Evolutionary conservation across 92 coral and sea anemone genomes (phyloP), one percentile per base, ranked within the genome.

Genomic region (Scolanthus callimorphus): DNA sequence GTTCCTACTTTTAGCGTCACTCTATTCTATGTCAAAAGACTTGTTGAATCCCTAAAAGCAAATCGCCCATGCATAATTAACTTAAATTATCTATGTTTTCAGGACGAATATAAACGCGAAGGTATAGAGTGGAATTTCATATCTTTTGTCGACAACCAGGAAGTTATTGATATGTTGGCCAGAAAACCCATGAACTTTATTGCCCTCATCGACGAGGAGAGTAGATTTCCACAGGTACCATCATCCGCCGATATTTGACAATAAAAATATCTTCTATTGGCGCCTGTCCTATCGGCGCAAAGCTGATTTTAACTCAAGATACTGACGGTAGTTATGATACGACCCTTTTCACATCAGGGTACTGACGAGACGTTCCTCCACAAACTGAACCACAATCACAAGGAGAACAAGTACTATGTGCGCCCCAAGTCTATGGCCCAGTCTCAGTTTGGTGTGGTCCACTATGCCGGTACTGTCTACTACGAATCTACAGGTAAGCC

Each of bases 131-230:
- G 97, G 97, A 90, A 62, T 49, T 83, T 81, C 49, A 82, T 91
- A 27, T 84, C 85, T 12, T 91, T 87, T 44, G 64, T 79, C 27
- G 97, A 91, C 58, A 91, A 91, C 55, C 96, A 91, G 53, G 97
- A 87, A 38, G 95, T 91, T 20, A 65, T 91, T 24, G 81, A 87
- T 46, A 91, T 90, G 78, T 64, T 91, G 54, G 95, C 96, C 4
- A 47, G 60, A 48, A 82, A 73, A 55, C 96, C 89, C 1, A 73
- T 91, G 96, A 91, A 80, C 71, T 83, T 90, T 25, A 79, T 91
- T 37, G 90, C 97, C 11, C 85, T 91, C 19, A 89, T 91, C 74
- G 97, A 91, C 82, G 97, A 91, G 58, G 97, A 91, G 54, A 91
- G 97, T 57, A 76, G 96, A 71, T 91, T 91, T 39, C 97, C 97